Evolutionary conservation across 2,113 vertebrate species (phyloP).

Genomic region (Eulemur macaco): DNA sequence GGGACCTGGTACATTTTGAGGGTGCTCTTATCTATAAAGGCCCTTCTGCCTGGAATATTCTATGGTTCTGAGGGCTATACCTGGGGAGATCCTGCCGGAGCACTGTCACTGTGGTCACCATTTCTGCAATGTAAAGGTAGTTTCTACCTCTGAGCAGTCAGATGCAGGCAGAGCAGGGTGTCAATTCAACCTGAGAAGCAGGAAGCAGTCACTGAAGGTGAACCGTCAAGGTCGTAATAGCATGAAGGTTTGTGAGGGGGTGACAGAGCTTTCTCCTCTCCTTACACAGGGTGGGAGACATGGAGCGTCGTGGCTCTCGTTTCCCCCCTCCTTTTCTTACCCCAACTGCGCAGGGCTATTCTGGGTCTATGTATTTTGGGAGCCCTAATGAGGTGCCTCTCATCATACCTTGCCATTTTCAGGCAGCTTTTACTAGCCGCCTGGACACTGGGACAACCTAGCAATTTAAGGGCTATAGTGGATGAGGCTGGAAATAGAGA

Average conservation of each 20-base stretch:
- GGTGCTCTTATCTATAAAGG: rapidly evolving
- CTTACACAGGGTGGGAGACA: not conserved
- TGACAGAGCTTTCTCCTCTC: not conserved
- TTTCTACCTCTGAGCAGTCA: not conserved
- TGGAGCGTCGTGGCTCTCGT: not conserved
- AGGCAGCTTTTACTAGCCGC: conserved; percentile 64
- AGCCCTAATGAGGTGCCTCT: conserved; percentile 71
- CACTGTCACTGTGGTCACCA: rapidly evolving
- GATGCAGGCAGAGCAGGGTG: not conserved
- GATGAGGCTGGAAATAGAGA: conserved; percentile 73
- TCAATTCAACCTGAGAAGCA: not conserved
- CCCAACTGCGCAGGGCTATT: conserved; percentile 57
- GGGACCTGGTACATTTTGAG: not conserved
- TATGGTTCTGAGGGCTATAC: not conserved
- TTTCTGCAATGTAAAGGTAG: not conserved
- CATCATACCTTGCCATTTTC: conserved; percentile 72
- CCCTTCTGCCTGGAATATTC: not conserved
- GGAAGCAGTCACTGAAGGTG: not conserved
- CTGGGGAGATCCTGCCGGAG: not conserved
- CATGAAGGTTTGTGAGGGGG: not conserved
- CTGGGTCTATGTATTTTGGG: conserved; percentile 65
- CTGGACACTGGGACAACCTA: conserved; percentile 63
- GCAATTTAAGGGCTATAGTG: conserved; percentile 77
- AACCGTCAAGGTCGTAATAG: not conserved
- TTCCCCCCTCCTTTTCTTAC: not conserved